Conservation (phyloP, 2,888 invertebrate species). For the Pachydiplax longipennis region DNA sequence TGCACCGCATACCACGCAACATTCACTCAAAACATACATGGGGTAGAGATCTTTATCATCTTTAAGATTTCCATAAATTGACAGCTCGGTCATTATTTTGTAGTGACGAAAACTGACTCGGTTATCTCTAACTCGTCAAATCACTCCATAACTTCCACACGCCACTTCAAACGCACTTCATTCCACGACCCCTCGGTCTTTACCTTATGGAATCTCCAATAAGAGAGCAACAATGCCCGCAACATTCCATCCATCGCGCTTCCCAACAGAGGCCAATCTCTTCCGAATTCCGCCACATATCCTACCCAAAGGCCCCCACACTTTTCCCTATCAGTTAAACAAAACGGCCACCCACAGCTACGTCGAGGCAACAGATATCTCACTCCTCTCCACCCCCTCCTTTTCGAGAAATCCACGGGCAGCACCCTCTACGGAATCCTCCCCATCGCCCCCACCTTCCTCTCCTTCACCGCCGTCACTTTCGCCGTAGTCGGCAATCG, state of each 20-base stretch:
- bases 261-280: conserved; percentile 49
- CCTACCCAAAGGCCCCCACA: conserved; percentile 49
- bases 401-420: not conserved
- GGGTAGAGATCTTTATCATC: too few species aligned
- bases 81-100: too few species aligned
- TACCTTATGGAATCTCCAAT: conserved; percentile 58
- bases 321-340: not conserved
- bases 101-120: too few species aligned
- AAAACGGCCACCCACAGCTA: not conserved
- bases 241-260: conserved; percentile 61
- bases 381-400: not conserved
- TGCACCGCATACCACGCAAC: too few species aligned
- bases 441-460: not conserved
- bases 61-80: too few species aligned
- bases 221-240: conserved; percentile 60
- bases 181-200: conserved; percentile 54
- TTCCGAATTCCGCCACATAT: conserved; percentile 50
- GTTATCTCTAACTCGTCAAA: too few species aligned
- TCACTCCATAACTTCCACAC: too few species aligned
- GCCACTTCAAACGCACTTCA: not conserved
- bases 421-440: not conserved
- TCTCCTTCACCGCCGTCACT: not conserved
- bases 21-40: not conserved
- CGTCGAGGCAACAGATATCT: not conserved
- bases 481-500: not conserved